These are phyloP conservation scores for Theonella swinhoei DNA, from an alignment of 37 sponge, comb jelly and placozoan genomes.

Conservation along the genomic window DNA sequence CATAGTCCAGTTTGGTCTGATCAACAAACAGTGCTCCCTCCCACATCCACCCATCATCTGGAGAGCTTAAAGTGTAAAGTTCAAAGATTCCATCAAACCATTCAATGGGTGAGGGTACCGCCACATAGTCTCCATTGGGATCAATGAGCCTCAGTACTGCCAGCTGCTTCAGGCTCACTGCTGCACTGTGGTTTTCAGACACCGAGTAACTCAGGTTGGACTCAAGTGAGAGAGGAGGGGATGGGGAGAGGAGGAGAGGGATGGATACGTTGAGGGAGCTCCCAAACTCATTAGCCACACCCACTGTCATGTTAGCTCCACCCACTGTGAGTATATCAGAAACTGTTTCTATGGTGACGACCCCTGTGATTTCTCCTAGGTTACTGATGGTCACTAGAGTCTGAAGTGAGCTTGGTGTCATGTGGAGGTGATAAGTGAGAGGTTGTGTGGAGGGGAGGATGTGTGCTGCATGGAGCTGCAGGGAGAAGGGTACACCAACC, in stretches of 20 bases:
- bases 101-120: neutral
- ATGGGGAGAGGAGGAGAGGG: neutral
- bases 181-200: neutral
- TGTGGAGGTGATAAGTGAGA: neutral
- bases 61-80: neutral
- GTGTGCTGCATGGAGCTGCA: neutral
- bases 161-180: neutral
- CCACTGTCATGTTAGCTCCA: neutral
- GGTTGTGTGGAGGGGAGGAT: neutral
- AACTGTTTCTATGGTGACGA: neutral
- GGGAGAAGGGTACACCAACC: slow-evolving; percentile 2
- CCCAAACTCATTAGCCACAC: neutral
- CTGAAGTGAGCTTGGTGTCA: neutral
- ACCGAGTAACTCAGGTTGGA: neutral
- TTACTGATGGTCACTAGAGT: neutral
- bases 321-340: neutral
- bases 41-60: neutral
- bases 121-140: slow-evolving; percentile 12
- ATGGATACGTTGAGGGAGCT: neutral
- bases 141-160: slow-evolving; percentile 17
- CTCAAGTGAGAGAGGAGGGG: slow-evolving; percentile 25
- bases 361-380: neutral
- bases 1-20: neutral
- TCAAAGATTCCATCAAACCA: neutral
- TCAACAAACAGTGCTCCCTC: neutral